Percentiles rank a stretch among this genome's conserved stretches.
Evolutionary conservation across 1,140 invertebrate genomes (phyloP).

Genomic region (Drosophila varians): DNA sequence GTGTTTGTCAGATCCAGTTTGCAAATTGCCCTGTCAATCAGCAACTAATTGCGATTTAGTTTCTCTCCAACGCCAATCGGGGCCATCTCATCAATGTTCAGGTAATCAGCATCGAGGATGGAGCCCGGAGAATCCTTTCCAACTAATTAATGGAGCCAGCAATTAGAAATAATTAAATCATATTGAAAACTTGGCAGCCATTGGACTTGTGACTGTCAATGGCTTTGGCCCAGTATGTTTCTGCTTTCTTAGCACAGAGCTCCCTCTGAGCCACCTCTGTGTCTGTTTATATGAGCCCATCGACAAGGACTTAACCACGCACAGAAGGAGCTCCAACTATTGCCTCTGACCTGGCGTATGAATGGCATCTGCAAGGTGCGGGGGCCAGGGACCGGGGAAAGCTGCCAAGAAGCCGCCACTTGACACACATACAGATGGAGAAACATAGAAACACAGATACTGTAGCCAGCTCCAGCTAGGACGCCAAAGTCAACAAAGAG

Average conservation of each 20-base stretch:
- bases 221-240: constrained; percentile 2
- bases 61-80: neutral
- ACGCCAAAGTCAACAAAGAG: constrained; percentile 51
- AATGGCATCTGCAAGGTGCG: constrained; percentile 41
- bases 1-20: constrained; percentile 16
- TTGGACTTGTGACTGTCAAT: neutral
- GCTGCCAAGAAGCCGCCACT: constrained; percentile 56
- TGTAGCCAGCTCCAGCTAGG: constrained; percentile 10
- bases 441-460: constrained; percentile 3
- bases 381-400: constrained; percentile 11
- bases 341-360: constrained; percentile 69
- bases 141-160: constrained; percentile 64
- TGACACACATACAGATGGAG: constrained; percentile 59
- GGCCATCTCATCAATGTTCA: constrained; percentile 1
- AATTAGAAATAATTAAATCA: constrained; percentile 78
- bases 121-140: neutral
- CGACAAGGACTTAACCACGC: constrained; percentile 65
- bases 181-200: constrained; percentile 55
- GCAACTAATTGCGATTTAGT: constrained; percentile 8
- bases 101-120: neutral
- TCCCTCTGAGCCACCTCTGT: no score
- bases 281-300: constrained; percentile 57
- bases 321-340: constrained; percentile 67
- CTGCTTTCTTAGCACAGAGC: neutral
- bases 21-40: constrained; percentile 18